Percentiles rank a stretch among this genome's conserved stretches.
These are phyloP conservation scores for Xerus rutilus DNA, from an alignment of 2,797 vertebrate species.

Conservation along the genomic window DNA sequence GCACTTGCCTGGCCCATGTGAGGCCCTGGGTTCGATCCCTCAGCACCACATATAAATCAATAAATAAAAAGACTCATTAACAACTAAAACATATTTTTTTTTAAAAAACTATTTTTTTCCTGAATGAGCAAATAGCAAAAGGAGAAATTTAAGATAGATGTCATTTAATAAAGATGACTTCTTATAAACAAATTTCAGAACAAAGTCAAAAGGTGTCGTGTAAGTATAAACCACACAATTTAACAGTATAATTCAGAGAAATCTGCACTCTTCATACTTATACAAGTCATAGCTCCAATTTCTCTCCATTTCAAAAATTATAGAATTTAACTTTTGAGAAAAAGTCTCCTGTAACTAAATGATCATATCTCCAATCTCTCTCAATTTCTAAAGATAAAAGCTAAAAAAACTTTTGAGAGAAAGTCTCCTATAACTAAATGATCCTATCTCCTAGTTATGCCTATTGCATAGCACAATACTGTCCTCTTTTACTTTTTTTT, in stretches of 20 bases:
- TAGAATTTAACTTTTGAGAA: background rate
- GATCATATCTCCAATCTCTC: background rate
- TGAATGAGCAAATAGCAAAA: constrained; percentile 34
- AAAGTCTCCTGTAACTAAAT: background rate
- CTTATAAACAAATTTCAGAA: constrained; percentile 52
- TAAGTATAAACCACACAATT: background rate
- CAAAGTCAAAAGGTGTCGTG: constrained; percentile 21
- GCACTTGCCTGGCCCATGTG: too few relatives aligned
- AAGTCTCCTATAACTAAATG: background rate
- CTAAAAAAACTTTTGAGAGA: background rate
- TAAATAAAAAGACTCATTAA: too few relatives aligned
- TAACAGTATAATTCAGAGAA: background rate
- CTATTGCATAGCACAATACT: background rate
- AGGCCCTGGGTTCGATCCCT: too few relatives aligned
- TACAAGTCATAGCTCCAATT: background rate
- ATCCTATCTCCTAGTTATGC: background rate
- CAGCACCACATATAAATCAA: too few relatives aligned
- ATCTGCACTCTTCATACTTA: constrained; percentile 15
- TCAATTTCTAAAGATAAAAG: background rate
- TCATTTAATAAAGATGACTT: constrained; percentile 32
- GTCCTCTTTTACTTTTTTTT: background rate
- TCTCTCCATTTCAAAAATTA: constrained; percentile 16
- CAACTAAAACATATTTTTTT: too few relatives aligned
- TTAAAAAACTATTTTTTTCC: background rate
- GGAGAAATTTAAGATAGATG: constrained; percentile 4